These are phyloP conservation scores for Epinotia nisella DNA, from an alignment of 2,888 invertebrate species.

Conservation along the genomic window DNA sequence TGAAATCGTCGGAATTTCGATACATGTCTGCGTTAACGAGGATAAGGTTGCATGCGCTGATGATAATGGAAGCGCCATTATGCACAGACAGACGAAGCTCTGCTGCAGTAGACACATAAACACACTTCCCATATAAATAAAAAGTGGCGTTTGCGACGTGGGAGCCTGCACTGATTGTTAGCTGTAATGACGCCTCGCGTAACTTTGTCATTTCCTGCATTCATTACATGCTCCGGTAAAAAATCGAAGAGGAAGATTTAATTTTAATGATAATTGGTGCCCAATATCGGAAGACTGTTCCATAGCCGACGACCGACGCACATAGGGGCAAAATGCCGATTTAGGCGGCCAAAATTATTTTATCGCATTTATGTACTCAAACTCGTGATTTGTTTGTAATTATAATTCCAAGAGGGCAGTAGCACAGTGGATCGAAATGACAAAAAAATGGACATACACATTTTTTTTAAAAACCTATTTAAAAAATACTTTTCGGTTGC, in stretches of 20 bases:
- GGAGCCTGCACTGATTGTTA: slow-evolving; percentile 31
- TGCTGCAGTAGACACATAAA: slow-evolving; percentile 22
- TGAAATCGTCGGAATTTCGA: neutral
- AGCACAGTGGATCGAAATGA: too few species aligned
- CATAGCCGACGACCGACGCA: too few species aligned
- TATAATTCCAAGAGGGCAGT: too few species aligned
- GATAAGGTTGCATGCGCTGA: neutral
- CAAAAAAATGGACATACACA: too few species aligned
- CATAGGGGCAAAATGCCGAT: too few species aligned
- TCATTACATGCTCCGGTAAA: slow-evolving; percentile 23
- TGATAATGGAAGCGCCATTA: slow-evolving; percentile 11
- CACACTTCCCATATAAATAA: slow-evolving; percentile 38
- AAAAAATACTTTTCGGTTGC: too few species aligned
- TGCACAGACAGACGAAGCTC: slow-evolving; percentile 2
- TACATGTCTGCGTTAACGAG: neutral
- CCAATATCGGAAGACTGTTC: neutral
- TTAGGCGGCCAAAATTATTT: too few species aligned
- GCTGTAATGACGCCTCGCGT: slow-evolving; percentile 31
- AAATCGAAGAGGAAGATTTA: slow-evolving; percentile 2
- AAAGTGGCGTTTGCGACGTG: slow-evolving; percentile 32
- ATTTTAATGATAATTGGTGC: slow-evolving; percentile 12
- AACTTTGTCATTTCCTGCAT: slow-evolving; percentile 35
- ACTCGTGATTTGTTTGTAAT: too few species aligned
- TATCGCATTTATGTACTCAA: too few species aligned
- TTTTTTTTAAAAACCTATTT: too few species aligned